A percentile compares a stretch with the other conserved stretches of the same genome.
Conservation (phyloP, 2,888 invertebrate species). For the Lutraria lutraria region DNA sequence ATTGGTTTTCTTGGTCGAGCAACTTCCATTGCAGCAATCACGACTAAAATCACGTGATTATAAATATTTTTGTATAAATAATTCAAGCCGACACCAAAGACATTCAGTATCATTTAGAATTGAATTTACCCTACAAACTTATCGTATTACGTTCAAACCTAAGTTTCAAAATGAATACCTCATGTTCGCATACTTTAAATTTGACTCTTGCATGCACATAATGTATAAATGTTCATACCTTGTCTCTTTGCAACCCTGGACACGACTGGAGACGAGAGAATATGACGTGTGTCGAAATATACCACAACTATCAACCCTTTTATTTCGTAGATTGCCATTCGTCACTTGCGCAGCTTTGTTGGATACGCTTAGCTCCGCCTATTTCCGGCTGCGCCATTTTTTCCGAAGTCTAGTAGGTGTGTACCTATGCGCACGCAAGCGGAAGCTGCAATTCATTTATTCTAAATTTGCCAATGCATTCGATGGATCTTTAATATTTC, state of each 20-base stretch:
- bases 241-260: constrained; percentile 39
- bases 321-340: background rate
- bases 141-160: too few species aligned
- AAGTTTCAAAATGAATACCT: too few species aligned
- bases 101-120: too few species aligned
- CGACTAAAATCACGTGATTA: too few species aligned
- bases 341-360: background rate
- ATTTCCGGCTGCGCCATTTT: constrained; percentile 18
- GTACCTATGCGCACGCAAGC: background rate
- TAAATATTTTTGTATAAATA: too few species aligned
- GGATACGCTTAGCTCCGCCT: background rate
- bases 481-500: background rate
- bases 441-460: background rate
- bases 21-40: too few species aligned
- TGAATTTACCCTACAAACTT: too few species aligned
- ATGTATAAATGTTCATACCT: constrained; percentile 31
- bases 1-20: too few species aligned
- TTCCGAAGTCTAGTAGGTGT: background rate
- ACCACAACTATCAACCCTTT: constrained; percentile 9
- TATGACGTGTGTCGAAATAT: constrained; percentile 37
- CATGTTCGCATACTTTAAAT: too few species aligned
- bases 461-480: background rate
- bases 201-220: too few species aligned
- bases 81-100: too few species aligned
- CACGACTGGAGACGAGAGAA: constrained; percentile 44